Evolutionary conservation across 2,797 vertebrate species (phyloP).

Genomic region (Microchirus variegatus): DNA sequence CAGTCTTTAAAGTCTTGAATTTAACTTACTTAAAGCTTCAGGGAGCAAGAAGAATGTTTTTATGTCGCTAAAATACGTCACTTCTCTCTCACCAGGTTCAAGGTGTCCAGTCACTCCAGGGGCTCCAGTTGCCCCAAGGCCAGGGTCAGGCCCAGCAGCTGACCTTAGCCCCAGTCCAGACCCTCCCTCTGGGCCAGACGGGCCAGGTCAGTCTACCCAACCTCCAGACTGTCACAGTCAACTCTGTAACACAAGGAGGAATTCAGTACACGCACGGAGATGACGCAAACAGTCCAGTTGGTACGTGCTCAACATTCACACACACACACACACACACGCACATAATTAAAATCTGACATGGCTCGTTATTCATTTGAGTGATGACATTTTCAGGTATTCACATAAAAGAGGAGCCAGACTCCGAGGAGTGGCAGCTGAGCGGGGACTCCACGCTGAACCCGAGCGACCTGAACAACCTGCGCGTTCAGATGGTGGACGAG

Average conservation of each 20-base stretch:
- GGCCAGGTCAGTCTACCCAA: conserved; percentile 93
- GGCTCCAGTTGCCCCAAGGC: conserved; percentile 93
- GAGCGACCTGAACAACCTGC: conserved; percentile 94
- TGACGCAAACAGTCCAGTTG: conserved; percentile 89
- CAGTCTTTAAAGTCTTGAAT: too few relatives aligned
- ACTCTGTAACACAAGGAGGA: conserved; percentile 89
- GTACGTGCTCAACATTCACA: conserved; percentile 64
- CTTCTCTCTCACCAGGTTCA: conserved; percentile 86
- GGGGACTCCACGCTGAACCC: conserved; percentile 96
- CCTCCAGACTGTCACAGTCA: conserved; percentile 98
- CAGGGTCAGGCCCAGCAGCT: conserved; percentile 90
- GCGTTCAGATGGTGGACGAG: conserved; percentile 93
- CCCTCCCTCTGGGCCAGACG: conserved; percentile 92
- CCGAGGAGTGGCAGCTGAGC: conserved; percentile 95
- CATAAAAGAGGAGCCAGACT: conserved; percentile 98
- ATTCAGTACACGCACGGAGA: conserved; percentile 93
- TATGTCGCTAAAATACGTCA: neutral
- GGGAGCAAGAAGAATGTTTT: neutral
- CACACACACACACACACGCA: too few relatives aligned
- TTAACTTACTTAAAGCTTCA: too few relatives aligned
- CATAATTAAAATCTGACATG: neutral
- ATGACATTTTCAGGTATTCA: conserved; percentile 93
- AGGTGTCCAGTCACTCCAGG: conserved; percentile 98
- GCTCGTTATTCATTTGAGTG: neutral
- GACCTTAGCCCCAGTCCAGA: conserved; percentile 96